Evolutionary conservation across 2,888 invertebrate species (phyloP), one percentile per base, ranked within the genome.

Genomic region (Ellobium chinense): DNA sequence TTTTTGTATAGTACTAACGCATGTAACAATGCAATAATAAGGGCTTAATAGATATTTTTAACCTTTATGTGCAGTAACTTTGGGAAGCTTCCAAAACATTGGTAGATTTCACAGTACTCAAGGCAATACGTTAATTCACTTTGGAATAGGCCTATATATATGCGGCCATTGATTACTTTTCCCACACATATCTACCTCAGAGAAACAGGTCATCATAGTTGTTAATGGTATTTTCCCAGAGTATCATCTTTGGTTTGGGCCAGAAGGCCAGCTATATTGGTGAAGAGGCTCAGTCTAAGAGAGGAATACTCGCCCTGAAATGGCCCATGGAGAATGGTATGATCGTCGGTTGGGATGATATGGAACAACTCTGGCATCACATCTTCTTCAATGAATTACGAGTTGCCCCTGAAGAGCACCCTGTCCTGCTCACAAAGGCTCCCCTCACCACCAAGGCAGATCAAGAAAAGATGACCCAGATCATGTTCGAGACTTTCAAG

Each of bases 221-320:
- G n/a, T n/a, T n/a, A n/a, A n/a, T n/a, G n/a, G n/a, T n/a, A n/a
- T n/a, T n/a, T n/a, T n/a, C n/a, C n/a, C n/a, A n/a, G n/a, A n/a
- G n/a, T n/a, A n/a, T n/a, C n/a, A n/a, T 98, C 98, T 97, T 98
- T 91, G 98, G 98, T 93, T 98, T 98, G 98, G 98, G 97, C 89
- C 97, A 97, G 94, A 90, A 89, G 68, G 89, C 89, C 77, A 74
- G 85, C 39, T 91, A 91, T 72, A 86, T 91, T 21, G 91, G 91
- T 24, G 88, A 89, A 65, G 89, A 89, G 69, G 91, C 91, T 0
- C 88, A 91, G 79, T 84, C 82, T 7, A 89, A 89, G 72, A 85
- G 94, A 87, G 94, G 94, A 88, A 88, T 90, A 31, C 85, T 91
- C 31, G 83, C 86, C 7, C 80, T 91, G 39, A 88, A 88, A 63